A percentile compares a stretch with the other conserved stretches of the same genome.
Evolutionary conservation across 2,797 vertebrate genomes (phyloP).

Genomic region (Coranthus polyacanthus): DNA sequence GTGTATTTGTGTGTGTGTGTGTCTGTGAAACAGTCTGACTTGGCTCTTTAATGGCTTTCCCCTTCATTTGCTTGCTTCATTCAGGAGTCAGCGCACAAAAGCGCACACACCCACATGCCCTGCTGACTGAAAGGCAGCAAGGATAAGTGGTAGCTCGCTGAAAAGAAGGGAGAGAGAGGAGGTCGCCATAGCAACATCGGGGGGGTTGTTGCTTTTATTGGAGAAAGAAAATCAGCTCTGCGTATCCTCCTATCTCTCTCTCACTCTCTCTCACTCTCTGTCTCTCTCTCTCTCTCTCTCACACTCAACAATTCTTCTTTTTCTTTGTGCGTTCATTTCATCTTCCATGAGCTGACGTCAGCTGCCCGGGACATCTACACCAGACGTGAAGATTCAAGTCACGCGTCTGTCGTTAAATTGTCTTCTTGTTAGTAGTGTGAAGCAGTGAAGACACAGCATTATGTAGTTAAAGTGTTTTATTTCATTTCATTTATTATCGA

Average conservation of each 20-base stretch:
- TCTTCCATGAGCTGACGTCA: constrained; percentile 49
- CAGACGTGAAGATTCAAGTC: constrained; percentile 47
- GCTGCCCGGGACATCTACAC: constrained; percentile 21
- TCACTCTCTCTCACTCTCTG: constrained; percentile 4
- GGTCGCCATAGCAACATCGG: constrained; percentile 82
- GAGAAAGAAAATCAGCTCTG: constrained; percentile 71
- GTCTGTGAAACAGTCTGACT: constrained; percentile 40
- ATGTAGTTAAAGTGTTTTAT: constrained; percentile 5
- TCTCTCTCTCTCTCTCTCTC: constrained; percentile 34
- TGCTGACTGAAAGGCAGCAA: constrained; percentile 79
- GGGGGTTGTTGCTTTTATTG: constrained; percentile 78
- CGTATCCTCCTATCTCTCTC: constrained; percentile 49
- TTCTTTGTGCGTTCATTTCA: constrained; percentile 32
- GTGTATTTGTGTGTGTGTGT: constrained; percentile 10
- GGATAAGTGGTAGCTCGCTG: constrained; percentile 80
- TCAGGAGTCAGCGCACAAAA: constrained; percentile 73
- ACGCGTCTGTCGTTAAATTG: constrained; percentile 25
- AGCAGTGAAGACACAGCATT: not conserved
- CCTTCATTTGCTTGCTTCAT: constrained; percentile 82
- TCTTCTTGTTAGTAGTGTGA: constrained; percentile 14
- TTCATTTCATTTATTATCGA: not conserved
- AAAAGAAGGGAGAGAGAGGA: constrained; percentile 70
- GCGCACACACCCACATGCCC: constrained; percentile 70
- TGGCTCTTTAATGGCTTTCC: constrained; percentile 72
- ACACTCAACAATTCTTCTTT: constrained; percentile 44